A percentile compares a stretch with the other conserved stretches of the same genome.
Conservation (phyloP, 2,888 invertebrate species). For the Oxytorus armatus region DNA sequence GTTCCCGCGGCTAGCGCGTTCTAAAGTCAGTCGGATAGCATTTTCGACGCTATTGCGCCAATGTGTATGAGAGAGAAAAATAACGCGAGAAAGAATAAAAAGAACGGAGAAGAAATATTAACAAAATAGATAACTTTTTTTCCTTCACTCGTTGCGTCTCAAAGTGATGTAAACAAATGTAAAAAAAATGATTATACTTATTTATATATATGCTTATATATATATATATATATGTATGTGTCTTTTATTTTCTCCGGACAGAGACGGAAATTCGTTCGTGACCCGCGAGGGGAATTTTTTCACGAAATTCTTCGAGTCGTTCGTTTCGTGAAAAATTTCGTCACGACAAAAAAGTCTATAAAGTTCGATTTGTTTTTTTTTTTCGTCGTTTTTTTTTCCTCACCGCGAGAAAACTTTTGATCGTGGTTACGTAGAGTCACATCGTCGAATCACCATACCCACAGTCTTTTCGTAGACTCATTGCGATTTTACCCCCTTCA, state of each 20-base stretch:
- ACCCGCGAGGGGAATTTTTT: background rate
- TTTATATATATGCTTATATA: slow-evolving; percentile 19
- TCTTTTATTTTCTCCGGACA: slow-evolving; percentile 9
- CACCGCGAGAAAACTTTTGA: slow-evolving; percentile 11
- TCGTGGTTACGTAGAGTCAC: background rate
- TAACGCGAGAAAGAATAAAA: slow-evolving; percentile 68
- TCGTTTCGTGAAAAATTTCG: slow-evolving; percentile 8
- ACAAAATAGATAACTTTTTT: slow-evolving; percentile 71
- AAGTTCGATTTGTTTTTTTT: background rate
- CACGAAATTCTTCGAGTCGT: background rate
- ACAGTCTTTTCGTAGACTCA: background rate
- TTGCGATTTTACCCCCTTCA: no score
- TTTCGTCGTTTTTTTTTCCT: slow-evolving; percentile 12
- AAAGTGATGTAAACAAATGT: slow-evolving; percentile 64
- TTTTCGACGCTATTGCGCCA: slow-evolving; percentile 64
- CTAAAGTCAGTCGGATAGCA: slow-evolving; percentile 73
- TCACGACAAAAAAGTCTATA: background rate
- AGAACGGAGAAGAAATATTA: slow-evolving; percentile 42
- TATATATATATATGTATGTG: slow-evolving; percentile 24
- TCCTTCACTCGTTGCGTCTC: slow-evolving; percentile 45
- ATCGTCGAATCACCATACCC: background rate
- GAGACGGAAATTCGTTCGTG: slow-evolving; percentile 22
- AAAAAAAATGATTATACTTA: slow-evolving; percentile 60
- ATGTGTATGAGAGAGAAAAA: slow-evolving; percentile 67
- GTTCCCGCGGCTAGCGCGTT: slow-evolving; percentile 69